These are phyloP conservation scores for Spea bombifrons DNA, from an alignment of 2,113 vertebrate genomes.

Conservation along the genomic window DNA sequence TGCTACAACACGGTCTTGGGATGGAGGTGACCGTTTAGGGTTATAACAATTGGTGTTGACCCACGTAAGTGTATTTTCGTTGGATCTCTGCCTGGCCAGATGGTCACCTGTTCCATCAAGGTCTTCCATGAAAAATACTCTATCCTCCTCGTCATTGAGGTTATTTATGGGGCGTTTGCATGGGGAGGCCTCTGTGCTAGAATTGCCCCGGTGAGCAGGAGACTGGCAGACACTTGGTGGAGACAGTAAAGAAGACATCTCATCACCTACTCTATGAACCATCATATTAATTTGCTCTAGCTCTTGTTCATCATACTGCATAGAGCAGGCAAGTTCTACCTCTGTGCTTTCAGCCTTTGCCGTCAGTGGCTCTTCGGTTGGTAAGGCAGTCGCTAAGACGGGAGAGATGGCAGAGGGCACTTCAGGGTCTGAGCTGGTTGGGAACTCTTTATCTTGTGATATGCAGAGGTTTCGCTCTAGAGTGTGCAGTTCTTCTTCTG, in stretches of 20 bases:
- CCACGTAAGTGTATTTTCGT: conserved; percentile 57
- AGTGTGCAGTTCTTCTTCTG: conserved; percentile 79
- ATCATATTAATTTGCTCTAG: conserved; percentile 91
- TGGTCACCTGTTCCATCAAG: conserved; percentile 72
- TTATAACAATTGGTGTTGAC: conserved; percentile 48
- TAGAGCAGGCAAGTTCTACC: conserved; percentile 89
- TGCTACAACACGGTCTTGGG: conserved; percentile 52
- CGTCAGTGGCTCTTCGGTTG: conserved; percentile 56
- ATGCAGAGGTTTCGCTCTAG: conserved; percentile 90
- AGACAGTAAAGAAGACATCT: conserved; percentile 93
- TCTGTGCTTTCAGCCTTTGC: conserved; percentile 69
- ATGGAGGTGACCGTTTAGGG: conserved; percentile 50
- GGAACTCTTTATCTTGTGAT: conserved; percentile 84
- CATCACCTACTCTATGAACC: conserved; percentile 89
- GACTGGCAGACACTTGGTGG: conserved; percentile 87
- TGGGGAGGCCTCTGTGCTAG: conserved; percentile 74
- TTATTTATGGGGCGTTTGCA: conserved; percentile 53
- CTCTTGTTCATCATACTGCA: conserved; percentile 96
- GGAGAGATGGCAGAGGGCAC: conserved; percentile 58
- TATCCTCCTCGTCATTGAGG: conserved; percentile 75
- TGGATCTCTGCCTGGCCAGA: conserved; percentile 61
- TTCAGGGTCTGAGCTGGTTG: conserved; percentile 57
- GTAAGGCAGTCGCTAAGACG: conserved; percentile 52
- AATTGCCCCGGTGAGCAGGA: conserved; percentile 71
- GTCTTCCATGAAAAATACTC: conserved; percentile 95